These are phyloP conservation scores for Halcyon malimbica DNA, from an alignment of 2,113 vertebrate genomes.

Conservation along the genomic window DNA sequence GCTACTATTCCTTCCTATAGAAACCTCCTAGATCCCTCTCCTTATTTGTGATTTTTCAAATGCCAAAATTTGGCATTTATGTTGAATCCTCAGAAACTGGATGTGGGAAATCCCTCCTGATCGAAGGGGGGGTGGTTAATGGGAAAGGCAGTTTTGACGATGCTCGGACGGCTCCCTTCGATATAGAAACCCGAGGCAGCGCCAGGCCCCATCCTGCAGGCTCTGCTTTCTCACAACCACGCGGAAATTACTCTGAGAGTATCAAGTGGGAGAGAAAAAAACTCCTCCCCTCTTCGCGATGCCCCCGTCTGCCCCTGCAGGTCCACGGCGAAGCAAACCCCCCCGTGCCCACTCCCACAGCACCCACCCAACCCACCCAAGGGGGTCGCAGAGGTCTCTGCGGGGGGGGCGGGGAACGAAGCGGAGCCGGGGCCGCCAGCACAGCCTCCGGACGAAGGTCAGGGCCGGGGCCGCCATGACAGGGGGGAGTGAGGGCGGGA, in stretches of 20 bases:
- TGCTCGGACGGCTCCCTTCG: neutral
- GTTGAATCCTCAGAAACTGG: neutral
- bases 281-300: neutral
- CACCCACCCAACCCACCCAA: neutral
- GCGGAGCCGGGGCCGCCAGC: too few relatives aligned
- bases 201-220: too few relatives aligned
- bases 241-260: neutral
- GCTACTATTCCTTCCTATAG: accelerated
- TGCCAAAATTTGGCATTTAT: neutral
- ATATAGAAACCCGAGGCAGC: neutral
- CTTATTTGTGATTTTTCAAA: neutral
- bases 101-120: neutral
- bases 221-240: neutral
- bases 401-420: neutral
- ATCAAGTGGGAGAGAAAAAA: neutral
- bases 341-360: too few relatives aligned
- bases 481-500: too few relatives aligned
- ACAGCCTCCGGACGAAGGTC: neutral
- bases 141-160: neutral
- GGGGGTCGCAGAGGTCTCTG: neutral
- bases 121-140: accelerated
- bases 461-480: too few relatives aligned
- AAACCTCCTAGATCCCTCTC: neutral
- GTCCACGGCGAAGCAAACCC: too few relatives aligned
- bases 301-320: neutral